Evolutionary conservation across 2,888 invertebrate species (phyloP), one percentile per base, ranked within the genome.

Genomic region (Dasysyrphus tricinctus): DNA sequence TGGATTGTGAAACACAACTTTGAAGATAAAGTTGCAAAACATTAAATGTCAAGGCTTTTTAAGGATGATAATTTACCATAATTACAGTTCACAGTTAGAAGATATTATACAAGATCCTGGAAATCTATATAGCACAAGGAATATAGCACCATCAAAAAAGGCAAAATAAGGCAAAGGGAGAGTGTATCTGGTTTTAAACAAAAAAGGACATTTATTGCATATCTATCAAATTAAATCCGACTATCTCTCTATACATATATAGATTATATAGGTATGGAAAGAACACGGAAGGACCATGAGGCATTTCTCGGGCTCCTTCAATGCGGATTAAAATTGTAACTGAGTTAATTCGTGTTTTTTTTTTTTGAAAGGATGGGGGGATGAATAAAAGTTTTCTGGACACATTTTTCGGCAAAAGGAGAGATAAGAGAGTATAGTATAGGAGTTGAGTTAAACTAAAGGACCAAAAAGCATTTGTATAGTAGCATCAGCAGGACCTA

Each of bases 281-380:
- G 34, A 39, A 69, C 49, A 69, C 16, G 69, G n/a, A 65, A 74
- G 67, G 81, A 51, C 54, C 24, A 63, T 67, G 49, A 67, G 67
- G 67, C 67, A 67, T 49, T 67, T 67, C 49, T 49, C 67, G 34
- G 34, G 49, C 47, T 65, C 49, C 79, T 37, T 83, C 63, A 83
- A 83, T 83, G 83, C 39, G 83, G 74, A 83, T 83, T 83, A 83
- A 79, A 83, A 83, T 79, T 83, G 83, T 83, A 75, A 83, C 79
- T 65, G 47, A 83, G 83, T 83, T 83, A 75, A 83, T 83, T 83
- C 79, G 49, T 75, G 69, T 83, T 74, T 78, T 63, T 39, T 39
- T 39, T 39, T 51, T 24, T 19, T 51, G 5, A 16, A 3, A 6
- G 2, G 37, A 11, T 0, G 16, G 19, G 19, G 6, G 11, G 39